A percentile compares a stretch with the other conserved stretches of the same genome.
phyloP scores from a whole-genome alignment of 1,140 invertebrate species.

The Drosophila orena region DNA sequence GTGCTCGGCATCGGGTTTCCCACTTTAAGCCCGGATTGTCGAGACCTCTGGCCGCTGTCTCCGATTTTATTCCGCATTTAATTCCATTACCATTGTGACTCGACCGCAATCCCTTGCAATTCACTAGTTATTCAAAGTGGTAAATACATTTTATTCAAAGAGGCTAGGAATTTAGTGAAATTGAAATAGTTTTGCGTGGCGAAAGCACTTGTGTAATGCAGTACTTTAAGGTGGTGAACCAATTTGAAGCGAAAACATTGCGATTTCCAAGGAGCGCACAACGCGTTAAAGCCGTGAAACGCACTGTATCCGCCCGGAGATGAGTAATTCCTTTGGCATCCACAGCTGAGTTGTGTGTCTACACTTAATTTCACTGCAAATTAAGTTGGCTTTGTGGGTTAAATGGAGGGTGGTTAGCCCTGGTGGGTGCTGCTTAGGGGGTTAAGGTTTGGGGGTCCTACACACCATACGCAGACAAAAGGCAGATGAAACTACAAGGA shows the following conservation, averaged over 20 bases:
- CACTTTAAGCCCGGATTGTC: slow-evolving; percentile 11
- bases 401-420: not conserved
- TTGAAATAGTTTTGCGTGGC: not conserved
- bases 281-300: not conserved
- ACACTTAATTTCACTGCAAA: slow-evolving; percentile 36
- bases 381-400: slow-evolving; percentile 17
- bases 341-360: slow-evolving; percentile 25
- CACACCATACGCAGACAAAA: not conserved
- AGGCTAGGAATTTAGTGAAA: not conserved
- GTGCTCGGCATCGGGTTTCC: slow-evolving; percentile 5
- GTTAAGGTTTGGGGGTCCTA: no score
- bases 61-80: not conserved
- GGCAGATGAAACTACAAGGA: slow-evolving; percentile 27
- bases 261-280: not conserved
- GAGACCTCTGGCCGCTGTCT: not conserved
- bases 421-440: not conserved
- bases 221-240: no score
- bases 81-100: not conserved
- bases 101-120: not conserved
- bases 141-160: not conserved
- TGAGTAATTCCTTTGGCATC: slow-evolving; percentile 15
- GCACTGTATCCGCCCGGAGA: slow-evolving; percentile 3
- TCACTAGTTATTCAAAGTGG: not conserved
- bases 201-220: no score
- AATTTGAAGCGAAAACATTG: no score